These are phyloP conservation scores for Arothron firmamentum DNA, from an alignment of 2,113 vertebrate genomes.

Conservation along the genomic window DNA sequence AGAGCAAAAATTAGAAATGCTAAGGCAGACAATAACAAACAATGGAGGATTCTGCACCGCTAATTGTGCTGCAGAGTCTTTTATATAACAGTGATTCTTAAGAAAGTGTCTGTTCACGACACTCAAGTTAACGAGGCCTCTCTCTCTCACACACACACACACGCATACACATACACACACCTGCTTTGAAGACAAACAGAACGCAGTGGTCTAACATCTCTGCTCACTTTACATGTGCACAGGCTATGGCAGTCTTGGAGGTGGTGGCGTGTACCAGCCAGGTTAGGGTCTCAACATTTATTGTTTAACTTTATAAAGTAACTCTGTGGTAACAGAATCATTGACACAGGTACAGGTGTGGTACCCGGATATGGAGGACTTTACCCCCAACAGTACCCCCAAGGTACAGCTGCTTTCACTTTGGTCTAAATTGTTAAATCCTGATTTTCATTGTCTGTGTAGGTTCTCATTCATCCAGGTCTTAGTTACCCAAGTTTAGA, in stretches of 20 bases:
- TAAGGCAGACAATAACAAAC: too few species aligned
- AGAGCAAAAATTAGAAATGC: too few species aligned
- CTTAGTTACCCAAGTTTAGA: too few species aligned
- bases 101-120: too few species aligned
- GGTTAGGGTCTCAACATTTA: conserved; percentile 43
- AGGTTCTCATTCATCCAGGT: too few species aligned
- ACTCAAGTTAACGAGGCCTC: too few species aligned
- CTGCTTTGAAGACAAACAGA: conserved; percentile 3
- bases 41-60: too few species aligned
- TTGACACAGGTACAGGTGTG: conserved; percentile 42
- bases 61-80: too few species aligned
- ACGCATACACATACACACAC: not conserved
- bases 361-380: conserved; percentile 64
- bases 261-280: conserved; percentile 60
- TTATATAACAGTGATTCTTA: too few species aligned
- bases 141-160: too few species aligned
- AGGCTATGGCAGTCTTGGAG: conserved; percentile 73
- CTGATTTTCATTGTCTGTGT: too few species aligned
- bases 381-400: conserved; percentile 69
- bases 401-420: conserved; percentile 49
- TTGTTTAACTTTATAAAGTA: not conserved
- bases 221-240: conserved; percentile 15
- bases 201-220: not conserved
- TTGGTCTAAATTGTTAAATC: too few species aligned
- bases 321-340: not conserved